A percentile compares a stretch with the other conserved stretches of the same genome.
Conservation (phyloP, 2,113 vertebrate species). For the Semnornis frantzii region DNA sequence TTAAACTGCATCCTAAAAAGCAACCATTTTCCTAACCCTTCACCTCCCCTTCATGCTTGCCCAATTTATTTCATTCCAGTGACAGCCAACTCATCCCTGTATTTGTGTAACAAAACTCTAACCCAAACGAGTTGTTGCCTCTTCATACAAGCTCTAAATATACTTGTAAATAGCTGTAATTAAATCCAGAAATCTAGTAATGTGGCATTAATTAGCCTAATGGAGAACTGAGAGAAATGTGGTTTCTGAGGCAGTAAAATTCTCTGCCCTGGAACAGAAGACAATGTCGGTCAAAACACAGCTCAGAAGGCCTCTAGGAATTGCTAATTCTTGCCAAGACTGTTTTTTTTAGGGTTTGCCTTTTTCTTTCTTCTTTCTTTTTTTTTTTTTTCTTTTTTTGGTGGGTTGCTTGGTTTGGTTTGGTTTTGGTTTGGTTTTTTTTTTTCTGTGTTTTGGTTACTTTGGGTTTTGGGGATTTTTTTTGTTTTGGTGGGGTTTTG, state of each 20-base stretch:
- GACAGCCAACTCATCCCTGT: not conserved
- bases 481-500: too few relatives aligned
- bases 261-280: not conserved
- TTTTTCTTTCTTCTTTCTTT: too few relatives aligned
- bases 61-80: not conserved
- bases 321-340: not conserved
- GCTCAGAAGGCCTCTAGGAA: not conserved
- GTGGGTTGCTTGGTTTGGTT: too few relatives aligned
- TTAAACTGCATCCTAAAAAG: slow-evolving; percentile 14
- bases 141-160: not conserved
- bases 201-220: slow-evolving; percentile 10
- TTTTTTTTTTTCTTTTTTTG: too few relatives aligned
- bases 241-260: slow-evolving; percentile 35
- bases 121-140: not conserved
- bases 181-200: slow-evolving; percentile 20
- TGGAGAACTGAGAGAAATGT: slow-evolving; percentile 8
- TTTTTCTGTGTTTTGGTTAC: too few relatives aligned
- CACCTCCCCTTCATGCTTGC: not conserved
- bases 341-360: not conserved
- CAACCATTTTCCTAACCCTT: slow-evolving; percentile 3
- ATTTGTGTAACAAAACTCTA: not conserved
- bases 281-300: rapidly evolving
- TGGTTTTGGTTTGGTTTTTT: too few relatives aligned
- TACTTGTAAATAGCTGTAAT: not conserved
- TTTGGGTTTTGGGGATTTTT: too few relatives aligned